Base-by-base conservation (phyloP, 2,797 vertebrate species). In the Rhinatrema bivittatum region DNA sequence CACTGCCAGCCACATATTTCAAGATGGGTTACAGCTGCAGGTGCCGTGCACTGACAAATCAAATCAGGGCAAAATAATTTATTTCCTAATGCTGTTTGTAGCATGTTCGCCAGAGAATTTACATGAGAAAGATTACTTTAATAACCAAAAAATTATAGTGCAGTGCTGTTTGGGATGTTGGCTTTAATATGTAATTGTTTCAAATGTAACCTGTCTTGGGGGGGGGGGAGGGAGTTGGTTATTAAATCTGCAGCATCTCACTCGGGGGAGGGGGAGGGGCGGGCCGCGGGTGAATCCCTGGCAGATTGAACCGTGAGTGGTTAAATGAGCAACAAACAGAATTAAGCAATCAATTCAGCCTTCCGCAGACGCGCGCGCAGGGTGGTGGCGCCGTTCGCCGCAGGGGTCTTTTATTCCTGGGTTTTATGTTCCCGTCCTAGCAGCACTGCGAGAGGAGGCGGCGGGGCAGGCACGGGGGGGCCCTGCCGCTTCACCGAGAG, bases 101-200 rank as follows among this genome's bases (percentile, higher is more conserved):
- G 79, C 72, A 25, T 84, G 73, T 77, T 72, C 64, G 74, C 42
- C 46, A 66, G 70, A 74, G 71, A 75, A 84, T 87, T 81, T 86
- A 79, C 82, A 85, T 83, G 87, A 90, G 88, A 89, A 87, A 83
- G 83, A 93, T 91, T 86, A 82, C 81, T 89, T 84, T 89, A 91
- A 91, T 91, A 91, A 75, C 65, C 67, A 87, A 90, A 90, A 89
- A 87, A 91, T 91, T 90, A 90, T 82, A 85, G 81, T 76, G 74
- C 72, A 81, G 88, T 90, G 86, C 74, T 86, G 82, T 86, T 88
- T 87, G 61, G 87, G 82, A 75, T 83, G 82, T 83, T 67, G 70
- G 79, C 74, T 78, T 70, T 79, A 79, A 89, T 89, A 81, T 85
- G 86, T 89, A 89, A 91, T 91, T 90, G 87, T 91, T 88, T 89